Conservation (phyloP, 2,113 vertebrate species). For the Pan troglodytes region NHGRI_mPanTro3-v2.1_pri NC_072401.2:2152001-2152500, state of each 20-base stretch:
- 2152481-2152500: background rate
- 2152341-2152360: fast-evolving
- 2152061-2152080: background rate
- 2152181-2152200: background rate
- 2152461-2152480: background rate
- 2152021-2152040: fast-evolving
- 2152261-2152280: background rate
- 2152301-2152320: background rate
- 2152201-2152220: fast-evolving
- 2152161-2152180: background rate
- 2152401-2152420: background rate
- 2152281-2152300: background rate
- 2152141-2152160: background rate
- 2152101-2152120: background rate
- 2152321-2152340: background rate
- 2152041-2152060: background rate
- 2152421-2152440: background rate
- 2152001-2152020: background rate
- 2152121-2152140: background rate
- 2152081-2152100: background rate
- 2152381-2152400: background rate
- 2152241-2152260: fast-evolving
- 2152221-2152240: background rate
- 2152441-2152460: background rate
- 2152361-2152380: background rate